Evolutionary conservation across 2,888 invertebrate genomes (phyloP).

Genomic region (Xestobium rufovillosum): DNA sequence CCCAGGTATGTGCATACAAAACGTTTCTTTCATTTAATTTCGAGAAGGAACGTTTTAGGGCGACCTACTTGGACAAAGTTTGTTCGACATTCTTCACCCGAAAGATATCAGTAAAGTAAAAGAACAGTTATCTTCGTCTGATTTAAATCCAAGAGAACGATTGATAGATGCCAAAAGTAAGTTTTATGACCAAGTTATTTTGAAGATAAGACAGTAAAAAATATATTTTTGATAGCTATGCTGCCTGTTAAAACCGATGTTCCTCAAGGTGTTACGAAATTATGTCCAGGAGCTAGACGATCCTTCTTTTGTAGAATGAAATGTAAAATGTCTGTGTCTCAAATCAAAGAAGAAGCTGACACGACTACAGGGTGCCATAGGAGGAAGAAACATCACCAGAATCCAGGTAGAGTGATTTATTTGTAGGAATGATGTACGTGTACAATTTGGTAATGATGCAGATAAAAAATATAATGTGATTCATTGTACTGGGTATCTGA

Average conservation of each 20-base stretch:
- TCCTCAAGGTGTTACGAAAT: slow-evolving; percentile 62
- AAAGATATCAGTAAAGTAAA: slow-evolving; percentile 93
- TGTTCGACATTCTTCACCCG: slow-evolving; percentile 91
- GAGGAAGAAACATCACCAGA: slow-evolving; percentile 57
- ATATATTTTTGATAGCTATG: slow-evolving; percentile 59
- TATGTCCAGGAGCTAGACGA: slow-evolving; percentile 82
- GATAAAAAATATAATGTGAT: slow-evolving; percentile 84
- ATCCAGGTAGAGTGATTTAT: slow-evolving; percentile 40
- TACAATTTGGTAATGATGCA: slow-evolving; percentile 28
- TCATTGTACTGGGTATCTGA: slow-evolving; percentile 88
- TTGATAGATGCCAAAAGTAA: slow-evolving; percentile 89
- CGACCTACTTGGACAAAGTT: slow-evolving; percentile 83
- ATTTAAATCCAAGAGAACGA: slow-evolving; percentile 79
- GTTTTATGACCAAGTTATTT: slow-evolving; percentile 30
- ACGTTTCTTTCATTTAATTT: too few species aligned
- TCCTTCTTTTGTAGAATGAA: slow-evolving; percentile 95
- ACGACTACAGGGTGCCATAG: slow-evolving; percentile 54
- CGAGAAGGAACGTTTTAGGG: slow-evolving; percentile 57
- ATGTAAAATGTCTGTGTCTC: slow-evolving; percentile 53
- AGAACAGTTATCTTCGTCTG: slow-evolving; percentile 86
- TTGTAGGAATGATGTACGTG: slow-evolving; percentile 11
- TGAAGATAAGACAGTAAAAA: neutral
- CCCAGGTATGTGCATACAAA: slow-evolving; percentile 58
- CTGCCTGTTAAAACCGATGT: slow-evolving; percentile 82
- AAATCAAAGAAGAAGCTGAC: slow-evolving; percentile 69